These are phyloP conservation scores for Catostomus latipinnis DNA, from an alignment of 2,797 vertebrate species.

Conservation along the genomic window DNA sequence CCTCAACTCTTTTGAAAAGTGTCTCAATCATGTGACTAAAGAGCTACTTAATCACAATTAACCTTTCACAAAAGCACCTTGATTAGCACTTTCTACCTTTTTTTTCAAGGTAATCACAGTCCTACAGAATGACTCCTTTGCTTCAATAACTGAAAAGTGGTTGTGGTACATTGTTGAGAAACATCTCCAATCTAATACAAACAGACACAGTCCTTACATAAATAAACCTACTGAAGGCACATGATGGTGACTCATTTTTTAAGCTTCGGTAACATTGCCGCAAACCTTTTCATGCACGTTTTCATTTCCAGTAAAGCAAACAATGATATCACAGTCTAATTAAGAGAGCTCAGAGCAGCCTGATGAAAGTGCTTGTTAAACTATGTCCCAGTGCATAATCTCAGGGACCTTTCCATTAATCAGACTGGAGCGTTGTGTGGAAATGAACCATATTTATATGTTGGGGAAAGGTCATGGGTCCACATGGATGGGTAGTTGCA, in stretches of 20 bases:
- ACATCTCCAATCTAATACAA: conserved; percentile 36
- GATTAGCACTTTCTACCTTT: conserved; percentile 32
- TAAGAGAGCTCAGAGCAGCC: conserved; percentile 65
- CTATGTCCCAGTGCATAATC: conserved; percentile 69
- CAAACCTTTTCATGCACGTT: background rate
- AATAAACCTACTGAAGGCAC: conserved; percentile 29
- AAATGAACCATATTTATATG: conserved; percentile 61
- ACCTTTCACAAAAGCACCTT: conserved; percentile 43
- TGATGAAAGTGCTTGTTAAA: conserved; percentile 63
- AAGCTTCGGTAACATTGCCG: conserved; percentile 24
- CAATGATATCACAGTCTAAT: conserved; percentile 71
- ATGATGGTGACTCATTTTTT: background rate
- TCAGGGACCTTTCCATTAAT: conserved; percentile 71
- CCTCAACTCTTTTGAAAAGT: background rate
- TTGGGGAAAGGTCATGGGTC: conserved; percentile 74
- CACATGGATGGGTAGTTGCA: conserved; percentile 53
- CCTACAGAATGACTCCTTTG: conserved; percentile 9
- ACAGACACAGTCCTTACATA: conserved; percentile 26
- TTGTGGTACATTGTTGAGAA: conserved; percentile 9
- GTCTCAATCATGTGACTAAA: conserved; percentile 3
- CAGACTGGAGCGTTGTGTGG: conserved; percentile 62
- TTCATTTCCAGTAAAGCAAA: conserved; percentile 60
- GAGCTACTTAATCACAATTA: conserved; percentile 36
- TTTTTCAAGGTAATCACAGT: conserved; percentile 11
- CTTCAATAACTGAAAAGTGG: conserved; percentile 1